Evolutionary conservation across 2,113 vertebrate species (phyloP), one percentile per base, ranked within the genome.

Genomic region (Nothoprocta perdicaria): DNA sequence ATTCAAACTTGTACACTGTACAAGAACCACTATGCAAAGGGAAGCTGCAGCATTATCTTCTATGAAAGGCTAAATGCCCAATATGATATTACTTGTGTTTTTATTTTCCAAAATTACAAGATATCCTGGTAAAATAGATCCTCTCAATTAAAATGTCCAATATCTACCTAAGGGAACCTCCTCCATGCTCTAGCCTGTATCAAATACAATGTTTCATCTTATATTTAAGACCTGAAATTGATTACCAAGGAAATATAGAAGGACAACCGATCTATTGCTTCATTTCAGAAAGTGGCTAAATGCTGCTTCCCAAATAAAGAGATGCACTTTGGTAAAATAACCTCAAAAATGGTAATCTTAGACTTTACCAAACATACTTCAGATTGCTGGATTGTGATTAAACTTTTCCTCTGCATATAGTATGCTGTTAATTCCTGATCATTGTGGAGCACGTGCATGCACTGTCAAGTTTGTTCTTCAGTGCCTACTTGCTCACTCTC

Each of bases 381-480:
- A 92, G 33, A 65, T 50, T 48, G 69, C 46, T 38, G 31, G 21
- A 60, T 46, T 62, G 16, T 21, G 43, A 45, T n/a, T 23, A 84
- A 85, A 62, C 77, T n/a, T 83, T 80, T 65, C 6, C 55, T 74
- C 77, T 91, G 61, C 52, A 68, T 74, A 78, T 83, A 92, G 74
- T 55, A 72, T 14, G 75, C n/a, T 18, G 11, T 75, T 89, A 77
- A 77, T 21, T 67, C 46, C 72, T 60, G 55, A 68, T 46, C 77
- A 18, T 67, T 74, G 72, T 60, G 29, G 22, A 80, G 43, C 8
- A 61, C 40, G 10, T 91, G 40, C 48, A 91, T 68, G 46, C 78
- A 75, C 9, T 80, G 57, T 50, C 69, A 78, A 29, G 57, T n/a
- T 80, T 71, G 24, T 46, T 78, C n/a, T 40, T 55, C 53, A 68